Percentiles rank a stretch among this genome's conserved stretches.
Conservation (phyloP, 2,113 vertebrate species). For the Erythrocebus patas region DNA sequence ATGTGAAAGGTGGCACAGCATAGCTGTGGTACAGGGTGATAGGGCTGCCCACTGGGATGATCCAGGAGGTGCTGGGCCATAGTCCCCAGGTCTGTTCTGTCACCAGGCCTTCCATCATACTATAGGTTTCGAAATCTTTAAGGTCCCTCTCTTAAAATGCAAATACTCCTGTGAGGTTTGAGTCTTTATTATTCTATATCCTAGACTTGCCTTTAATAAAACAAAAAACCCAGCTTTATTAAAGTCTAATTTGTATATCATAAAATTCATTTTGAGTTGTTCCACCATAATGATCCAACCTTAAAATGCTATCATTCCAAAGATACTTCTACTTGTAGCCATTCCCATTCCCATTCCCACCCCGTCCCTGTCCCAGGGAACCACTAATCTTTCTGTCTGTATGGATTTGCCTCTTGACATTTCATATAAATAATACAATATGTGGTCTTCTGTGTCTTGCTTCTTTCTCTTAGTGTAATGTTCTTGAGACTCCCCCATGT, state of each 20-base stretch:
- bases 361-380: not conserved
- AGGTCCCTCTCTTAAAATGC: not conserved
- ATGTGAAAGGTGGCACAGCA: not conserved
- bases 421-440: not conserved
- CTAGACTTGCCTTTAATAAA: not conserved
- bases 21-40: not conserved
- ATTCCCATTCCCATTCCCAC: not conserved
- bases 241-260: not conserved
- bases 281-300: not conserved
- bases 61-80: not conserved
- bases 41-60: not conserved
- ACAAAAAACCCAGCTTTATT: not conserved
- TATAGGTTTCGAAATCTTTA: not conserved
- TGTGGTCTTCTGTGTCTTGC: not conserved
- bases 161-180: not conserved
- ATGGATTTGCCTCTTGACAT: not conserved
- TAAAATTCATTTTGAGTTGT: not conserved
- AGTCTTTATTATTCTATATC: not conserved
- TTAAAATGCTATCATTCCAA: not conserved
- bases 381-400: not conserved
- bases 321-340: not conserved
- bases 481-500: not conserved
- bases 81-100: not conserved
- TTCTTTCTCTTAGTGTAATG: not conserved
- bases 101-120: not conserved